Conservation (phyloP, 2,797 vertebrate species). For the Premnoplex brunnescens region DNA sequence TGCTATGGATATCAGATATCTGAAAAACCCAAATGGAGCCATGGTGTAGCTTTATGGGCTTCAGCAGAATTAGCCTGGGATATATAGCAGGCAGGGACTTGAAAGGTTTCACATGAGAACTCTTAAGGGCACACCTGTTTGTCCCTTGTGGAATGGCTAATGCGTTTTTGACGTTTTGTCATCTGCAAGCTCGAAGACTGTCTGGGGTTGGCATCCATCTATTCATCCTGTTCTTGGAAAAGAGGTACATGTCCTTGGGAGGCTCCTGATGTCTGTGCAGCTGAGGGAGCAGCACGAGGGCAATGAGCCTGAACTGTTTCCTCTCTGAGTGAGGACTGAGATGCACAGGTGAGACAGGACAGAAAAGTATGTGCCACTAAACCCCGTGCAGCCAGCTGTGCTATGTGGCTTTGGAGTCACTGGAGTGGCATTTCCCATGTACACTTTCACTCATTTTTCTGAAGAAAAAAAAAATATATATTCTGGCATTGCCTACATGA, state of each 20-base stretch:
- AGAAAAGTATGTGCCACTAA: not conserved
- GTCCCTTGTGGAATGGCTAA: not conserved
- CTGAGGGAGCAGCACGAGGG: accelerated
- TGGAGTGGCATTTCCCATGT: not conserved
- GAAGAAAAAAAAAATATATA: not conserved
- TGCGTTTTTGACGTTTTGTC: not conserved
- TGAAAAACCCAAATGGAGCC: not conserved
- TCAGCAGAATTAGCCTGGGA: not conserved
- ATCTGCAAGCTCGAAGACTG: not conserved
- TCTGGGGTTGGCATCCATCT: not conserved
- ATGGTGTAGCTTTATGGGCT: not conserved
- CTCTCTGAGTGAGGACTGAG: not conserved
- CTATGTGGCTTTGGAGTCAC: not conserved
- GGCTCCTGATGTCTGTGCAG: not conserved
- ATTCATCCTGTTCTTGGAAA: not conserved
- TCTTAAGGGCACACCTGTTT: not conserved
- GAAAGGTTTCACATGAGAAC: not conserved
- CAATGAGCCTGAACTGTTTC: not conserved
- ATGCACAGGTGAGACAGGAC: not conserved
- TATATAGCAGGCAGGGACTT: not conserved
- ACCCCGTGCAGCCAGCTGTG: not conserved
- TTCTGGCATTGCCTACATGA: not conserved
- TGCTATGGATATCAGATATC: not conserved
- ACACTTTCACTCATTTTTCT: not conserved
- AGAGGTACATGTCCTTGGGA: accelerated